Evolutionary conservation across 2,888 invertebrate species (phyloP).

Genomic region (Tromatobia lineatoria): DNA sequence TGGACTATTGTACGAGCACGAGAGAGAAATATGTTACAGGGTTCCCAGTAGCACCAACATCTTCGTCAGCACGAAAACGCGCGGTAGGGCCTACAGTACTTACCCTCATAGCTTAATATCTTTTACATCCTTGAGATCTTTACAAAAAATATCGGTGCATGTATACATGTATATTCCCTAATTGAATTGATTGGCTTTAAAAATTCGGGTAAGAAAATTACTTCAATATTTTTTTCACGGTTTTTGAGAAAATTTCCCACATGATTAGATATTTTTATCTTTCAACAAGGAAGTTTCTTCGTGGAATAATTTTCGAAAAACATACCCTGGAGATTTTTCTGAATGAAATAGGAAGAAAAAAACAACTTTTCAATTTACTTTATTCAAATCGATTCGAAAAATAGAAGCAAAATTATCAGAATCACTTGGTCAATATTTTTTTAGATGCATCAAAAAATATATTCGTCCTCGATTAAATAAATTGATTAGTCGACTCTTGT

Average conservation of each 20-base stretch:
- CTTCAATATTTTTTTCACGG: background rate
- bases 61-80: constrained; percentile 32
- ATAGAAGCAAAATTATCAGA: too few relatives aligned
- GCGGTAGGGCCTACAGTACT: constrained; percentile 14
- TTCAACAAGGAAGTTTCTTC: too few relatives aligned
- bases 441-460: too few relatives aligned
- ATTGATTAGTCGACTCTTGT: background rate
- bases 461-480: background rate
- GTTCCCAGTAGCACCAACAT: constrained; percentile 29
- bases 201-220: too few relatives aligned
- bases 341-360: too few relatives aligned
- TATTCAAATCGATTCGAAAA: too few relatives aligned
- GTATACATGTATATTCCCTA: background rate
- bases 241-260: background rate
- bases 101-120: constrained; percentile 4
- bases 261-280: background rate
- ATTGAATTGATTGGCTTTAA: background rate
- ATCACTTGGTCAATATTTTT: too few relatives aligned
- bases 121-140: background rate
- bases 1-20: constrained; percentile 29
- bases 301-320: too few relatives aligned
- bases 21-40: constrained; percentile 19
- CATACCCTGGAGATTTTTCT: too few relatives aligned
- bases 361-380: too few relatives aligned
- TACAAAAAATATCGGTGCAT: too few relatives aligned